Evolutionary conservation across 2,888 invertebrate genomes (phyloP).

Genomic region (Eucera pruinosa): DNA sequence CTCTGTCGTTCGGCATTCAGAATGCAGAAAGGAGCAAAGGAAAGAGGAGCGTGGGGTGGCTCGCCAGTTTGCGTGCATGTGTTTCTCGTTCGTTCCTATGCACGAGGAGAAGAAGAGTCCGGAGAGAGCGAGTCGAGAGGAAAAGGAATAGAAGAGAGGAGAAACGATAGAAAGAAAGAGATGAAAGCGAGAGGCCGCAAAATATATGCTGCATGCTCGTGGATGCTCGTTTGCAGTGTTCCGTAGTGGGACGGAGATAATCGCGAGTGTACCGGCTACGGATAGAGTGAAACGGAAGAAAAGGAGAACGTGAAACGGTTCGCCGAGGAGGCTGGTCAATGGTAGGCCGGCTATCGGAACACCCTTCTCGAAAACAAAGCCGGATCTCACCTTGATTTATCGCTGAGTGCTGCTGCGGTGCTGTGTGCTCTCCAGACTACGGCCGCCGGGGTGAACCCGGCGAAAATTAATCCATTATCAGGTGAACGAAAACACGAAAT

Average conservation of each 20-base stretch:
- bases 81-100: conserved; percentile 66
- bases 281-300: conserved; percentile 41
- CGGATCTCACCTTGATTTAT: conserved; percentile 77
- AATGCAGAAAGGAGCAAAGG: conserved; percentile 53
- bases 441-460: conserved; percentile 61
- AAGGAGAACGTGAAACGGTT: conserved; percentile 53
- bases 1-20: conserved; percentile 59
- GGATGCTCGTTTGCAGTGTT: conserved; percentile 73
- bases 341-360: conserved; percentile 67
- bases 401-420: conserved; percentile 57
- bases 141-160: conserved; percentile 7
- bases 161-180: conserved; percentile 41
- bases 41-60: conserved; percentile 43
- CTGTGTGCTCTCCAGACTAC: conserved; percentile 16
- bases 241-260: conserved; percentile 54
- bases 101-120: conserved; percentile 39
- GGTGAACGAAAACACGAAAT: conserved; percentile 54
- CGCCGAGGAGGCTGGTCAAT: conserved; percentile 66
- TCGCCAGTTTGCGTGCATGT: conserved; percentile 61
- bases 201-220: conserved; percentile 70
- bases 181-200: conserved; percentile 62
- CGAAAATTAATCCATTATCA: conserved; percentile 75
- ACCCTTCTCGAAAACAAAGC: conserved; percentile 74
- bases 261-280: conserved; percentile 49
- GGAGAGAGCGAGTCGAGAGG: conserved; percentile 24